Conservation (phyloP, 2,113 vertebrate species). For the Antechinus flavipes region DNA sequence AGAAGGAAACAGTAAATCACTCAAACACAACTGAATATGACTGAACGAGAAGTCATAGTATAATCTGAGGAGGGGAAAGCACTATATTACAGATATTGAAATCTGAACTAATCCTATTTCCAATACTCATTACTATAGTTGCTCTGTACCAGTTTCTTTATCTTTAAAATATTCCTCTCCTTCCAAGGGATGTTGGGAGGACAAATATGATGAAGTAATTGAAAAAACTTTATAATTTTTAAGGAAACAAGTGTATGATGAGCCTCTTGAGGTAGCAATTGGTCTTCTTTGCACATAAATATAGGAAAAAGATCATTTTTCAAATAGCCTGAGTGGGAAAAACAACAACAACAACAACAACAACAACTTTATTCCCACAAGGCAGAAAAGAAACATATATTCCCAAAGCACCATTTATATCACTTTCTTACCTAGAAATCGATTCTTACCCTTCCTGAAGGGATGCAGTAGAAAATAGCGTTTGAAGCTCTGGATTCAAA, state of each 20-base stretch:
- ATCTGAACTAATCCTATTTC: background rate
- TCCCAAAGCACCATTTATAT: background rate
- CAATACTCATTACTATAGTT: no score
- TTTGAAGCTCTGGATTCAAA: background rate
- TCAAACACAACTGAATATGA: no score
- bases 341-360: background rate
- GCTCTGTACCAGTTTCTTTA: background rate
- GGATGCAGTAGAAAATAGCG: background rate
- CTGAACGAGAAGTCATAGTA: background rate
- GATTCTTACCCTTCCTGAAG: background rate
- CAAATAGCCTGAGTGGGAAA: slow-evolving; percentile 5
- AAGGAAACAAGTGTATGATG: slow-evolving; percentile 25
- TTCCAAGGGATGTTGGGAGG: background rate
- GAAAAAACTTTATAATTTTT: slow-evolving; percentile 6
- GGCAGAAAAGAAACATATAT: background rate
- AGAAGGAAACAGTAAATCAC: no score
- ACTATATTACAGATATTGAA: background rate
- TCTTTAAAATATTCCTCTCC: background rate
- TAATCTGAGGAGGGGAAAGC: background rate
- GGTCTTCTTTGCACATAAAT: background rate
- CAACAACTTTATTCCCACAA: background rate
- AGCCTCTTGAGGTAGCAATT: background rate
- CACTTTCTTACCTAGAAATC: background rate
- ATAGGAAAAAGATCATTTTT: slow-evolving; percentile 20
- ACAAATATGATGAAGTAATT: background rate